phyloP scores from a whole-genome alignment of 2,888 invertebrate species.

The Orthosia gracilis region DNA sequence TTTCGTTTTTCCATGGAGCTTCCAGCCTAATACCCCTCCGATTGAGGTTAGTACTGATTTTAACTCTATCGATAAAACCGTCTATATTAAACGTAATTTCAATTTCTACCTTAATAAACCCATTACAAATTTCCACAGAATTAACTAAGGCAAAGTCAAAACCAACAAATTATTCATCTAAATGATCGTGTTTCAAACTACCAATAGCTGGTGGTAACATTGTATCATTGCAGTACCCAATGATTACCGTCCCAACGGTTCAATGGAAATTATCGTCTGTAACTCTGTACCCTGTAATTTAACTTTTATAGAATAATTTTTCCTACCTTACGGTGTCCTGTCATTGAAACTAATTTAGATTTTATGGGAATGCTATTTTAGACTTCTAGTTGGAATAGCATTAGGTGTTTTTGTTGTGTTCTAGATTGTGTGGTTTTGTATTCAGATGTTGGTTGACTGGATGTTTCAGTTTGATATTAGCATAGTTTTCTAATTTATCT shows the following conservation, averaged over 20 bases:
- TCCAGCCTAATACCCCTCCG: too few relatives aligned
- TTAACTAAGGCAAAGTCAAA: constrained; percentile 31
- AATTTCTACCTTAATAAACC: constrained; percentile 13
- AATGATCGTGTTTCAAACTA: constrained; percentile 43
- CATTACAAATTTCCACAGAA: constrained; percentile 35
- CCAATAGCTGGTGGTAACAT: constrained; percentile 42
- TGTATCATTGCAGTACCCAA: constrained; percentile 56
- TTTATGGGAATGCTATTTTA: constrained; percentile 57
- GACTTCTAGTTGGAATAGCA: constrained; percentile 25
- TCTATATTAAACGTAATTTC: neutral
- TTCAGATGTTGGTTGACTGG: neutral
- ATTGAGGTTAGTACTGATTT: too few relatives aligned
- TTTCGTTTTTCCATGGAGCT: too few relatives aligned
- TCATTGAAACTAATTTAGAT: constrained; percentile 64
- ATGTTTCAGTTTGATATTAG: neutral
- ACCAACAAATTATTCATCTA: constrained; percentile 48
- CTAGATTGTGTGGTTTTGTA: constrained; percentile 4
- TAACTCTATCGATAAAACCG: too few relatives aligned
- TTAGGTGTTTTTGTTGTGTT: constrained; percentile 28
- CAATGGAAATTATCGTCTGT: constrained; percentile 58
- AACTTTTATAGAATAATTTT: constrained; percentile 63
- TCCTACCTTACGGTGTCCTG: constrained; percentile 42
- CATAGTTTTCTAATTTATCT: neutral
- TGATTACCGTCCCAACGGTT: constrained; percentile 62
- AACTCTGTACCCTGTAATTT: constrained; percentile 57